Conservation (phyloP, 2,888 invertebrate species). For the Norana najaformis region DNA sequence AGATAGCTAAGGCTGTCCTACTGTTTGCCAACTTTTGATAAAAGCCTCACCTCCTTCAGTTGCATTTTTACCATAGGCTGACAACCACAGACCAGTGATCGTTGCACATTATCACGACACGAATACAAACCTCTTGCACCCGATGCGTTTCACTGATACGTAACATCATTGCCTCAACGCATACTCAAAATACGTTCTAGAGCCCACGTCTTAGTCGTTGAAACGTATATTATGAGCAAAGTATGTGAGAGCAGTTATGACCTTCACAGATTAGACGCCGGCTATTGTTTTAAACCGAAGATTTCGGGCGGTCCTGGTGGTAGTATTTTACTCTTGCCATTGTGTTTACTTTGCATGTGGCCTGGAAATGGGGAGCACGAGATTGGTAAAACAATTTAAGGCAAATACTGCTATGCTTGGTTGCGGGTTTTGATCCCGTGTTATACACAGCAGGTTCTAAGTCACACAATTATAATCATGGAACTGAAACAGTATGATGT, state of each 20-base stretch:
- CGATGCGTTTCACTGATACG: background rate
- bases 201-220: background rate
- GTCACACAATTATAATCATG: no score
- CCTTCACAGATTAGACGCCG: background rate
- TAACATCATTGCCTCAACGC: background rate
- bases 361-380: background rate
- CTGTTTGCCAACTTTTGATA: no score
- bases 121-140: background rate
- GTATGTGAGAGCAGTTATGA: background rate
- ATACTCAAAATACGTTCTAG: background rate
- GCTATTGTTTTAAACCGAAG: background rate
- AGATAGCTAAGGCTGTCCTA: no score
- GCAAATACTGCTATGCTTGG: background rate
- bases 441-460: no score
- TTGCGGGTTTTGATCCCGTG: background rate
- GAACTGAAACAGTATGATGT: no score
- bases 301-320: background rate
- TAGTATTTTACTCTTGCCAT: background rate
- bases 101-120: background rate
- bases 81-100: background rate
- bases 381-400: background rate
- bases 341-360: background rate
- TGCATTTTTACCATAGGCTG: no score
- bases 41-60: no score
- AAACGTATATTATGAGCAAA: background rate